Base-by-base conservation (phyloP, 2,113 vertebrate genomes). In the Isichthys henryi region DNA sequence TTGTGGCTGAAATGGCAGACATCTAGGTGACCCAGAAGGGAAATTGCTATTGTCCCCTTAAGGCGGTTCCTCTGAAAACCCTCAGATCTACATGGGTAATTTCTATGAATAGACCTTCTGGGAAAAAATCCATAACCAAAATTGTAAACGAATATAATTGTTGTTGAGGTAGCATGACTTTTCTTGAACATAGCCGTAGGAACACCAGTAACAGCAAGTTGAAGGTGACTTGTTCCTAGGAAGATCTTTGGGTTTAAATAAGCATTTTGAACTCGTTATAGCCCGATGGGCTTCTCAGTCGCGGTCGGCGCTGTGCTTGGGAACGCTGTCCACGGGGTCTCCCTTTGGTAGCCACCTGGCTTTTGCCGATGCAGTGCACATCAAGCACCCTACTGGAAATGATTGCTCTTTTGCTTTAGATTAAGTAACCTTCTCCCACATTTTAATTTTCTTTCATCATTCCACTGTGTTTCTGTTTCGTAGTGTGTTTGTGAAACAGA, bases 371-470 rank as follows among this genome's bases (percentile, higher is more conserved):
- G 84, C 82, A 45, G 88, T 89, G 43, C 48, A 80, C 74, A 43
- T 19, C 66, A 21, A 35, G 50, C 80, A 83, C 90, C 87, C 88
- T 85, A 87, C 90, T 90, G 88, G 90, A 88, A 89, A 39, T 21
- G 70, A 53, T 80, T 50, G 58, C 89, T 87, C 62, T 39, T 84
- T 91, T 87, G 62, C 86, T 56, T 77, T 52, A 88, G 88, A 90
- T 50, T 88, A 23, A 89, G 70, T 77, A 70, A 87, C 43, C 53
- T 39, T 80, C 82, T 62, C n/a, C 46, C 88, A 46, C 48, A 56
- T 70, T 88, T 62, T 89, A 62, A 62, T 35, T 85, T 56, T 88
- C 90, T 92, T 90, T 93, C 92, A 93, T 91, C 35, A 35, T 74
- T 90, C 90, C 62, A 85, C 88, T 90, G 80, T 89, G 66, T 84